phyloP scores from a whole-genome alignment of 1,140 invertebrate species.

The Microplitis mediator region DNA sequence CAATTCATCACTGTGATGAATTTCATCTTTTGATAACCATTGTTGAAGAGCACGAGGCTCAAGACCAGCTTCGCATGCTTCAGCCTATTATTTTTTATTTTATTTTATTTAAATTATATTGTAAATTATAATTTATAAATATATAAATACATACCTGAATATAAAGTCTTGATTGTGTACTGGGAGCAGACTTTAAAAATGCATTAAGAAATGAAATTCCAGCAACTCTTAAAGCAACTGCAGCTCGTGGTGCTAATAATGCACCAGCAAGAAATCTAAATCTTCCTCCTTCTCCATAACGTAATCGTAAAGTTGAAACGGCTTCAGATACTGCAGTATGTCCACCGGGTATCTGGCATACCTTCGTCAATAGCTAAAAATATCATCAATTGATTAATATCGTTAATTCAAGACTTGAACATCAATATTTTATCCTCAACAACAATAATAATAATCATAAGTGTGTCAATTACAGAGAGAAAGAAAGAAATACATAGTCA shows the following conservation, averaged over 20 bases:
- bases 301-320: slow-evolving; percentile 82
- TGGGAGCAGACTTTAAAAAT: slow-evolving; percentile 76
- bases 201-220: slow-evolving; percentile 86
- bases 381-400: slow-evolving; percentile 30
- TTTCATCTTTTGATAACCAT: slow-evolving; percentile 69
- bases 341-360: slow-evolving; percentile 75
- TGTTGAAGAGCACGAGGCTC: slow-evolving; percentile 69
- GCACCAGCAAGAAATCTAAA: slow-evolving; percentile 90
- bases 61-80: slow-evolving; percentile 59
- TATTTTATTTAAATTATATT: neutral
- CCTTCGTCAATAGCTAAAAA: slow-evolving; percentile 75
- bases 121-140: too few relatives aligned
- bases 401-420: neutral
- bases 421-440: too few relatives aligned
- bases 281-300: slow-evolving; percentile 89
- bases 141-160: slow-evolving; percentile 71
- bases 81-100: slow-evolving; percentile 44
- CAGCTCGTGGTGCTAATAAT: slow-evolving; percentile 72
- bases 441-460: neutral
- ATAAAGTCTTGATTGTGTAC: slow-evolving; percentile 79
- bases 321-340: slow-evolving; percentile 87
- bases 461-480: too few relatives aligned
- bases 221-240: slow-evolving; percentile 76
- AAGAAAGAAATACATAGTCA: too few relatives aligned
- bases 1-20: slow-evolving; percentile 44